Evolutionary conservation across 2,113 vertebrate species (phyloP).

Genomic region (Podarcis muralis): DNA sequence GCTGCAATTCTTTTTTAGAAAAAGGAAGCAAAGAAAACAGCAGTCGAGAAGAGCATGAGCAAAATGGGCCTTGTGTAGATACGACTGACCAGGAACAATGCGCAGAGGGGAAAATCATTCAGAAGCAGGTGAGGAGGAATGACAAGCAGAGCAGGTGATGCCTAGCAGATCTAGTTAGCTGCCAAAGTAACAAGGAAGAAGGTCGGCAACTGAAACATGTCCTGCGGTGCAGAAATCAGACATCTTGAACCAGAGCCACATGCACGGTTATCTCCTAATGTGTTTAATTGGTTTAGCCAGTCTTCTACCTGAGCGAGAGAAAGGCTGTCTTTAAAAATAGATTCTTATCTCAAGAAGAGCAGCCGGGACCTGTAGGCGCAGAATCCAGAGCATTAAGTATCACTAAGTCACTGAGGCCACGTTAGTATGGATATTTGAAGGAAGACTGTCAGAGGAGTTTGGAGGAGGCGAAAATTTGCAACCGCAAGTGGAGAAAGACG

Average conservation of each 20-base stretch:
- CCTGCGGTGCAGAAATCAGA: conserved; percentile 54
- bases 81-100: too few relatives aligned
- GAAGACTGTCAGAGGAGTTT: conserved; percentile 11
- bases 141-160: conserved; percentile 48
- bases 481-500: background rate
- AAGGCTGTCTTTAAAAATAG: conserved; percentile 70
- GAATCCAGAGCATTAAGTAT: conserved; percentile 42
- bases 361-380: conserved; percentile 47
- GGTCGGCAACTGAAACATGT: conserved; percentile 30
- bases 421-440: conserved; percentile 41
- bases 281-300: conserved; percentile 70
- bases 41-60: too few relatives aligned
- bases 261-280: conserved; percentile 67
- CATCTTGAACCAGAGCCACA: conserved; percentile 64
- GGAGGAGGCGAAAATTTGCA: conserved; percentile 10
- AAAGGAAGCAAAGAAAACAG: too few relatives aligned
- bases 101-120: background rate
- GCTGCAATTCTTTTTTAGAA: background rate
- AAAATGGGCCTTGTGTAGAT: background rate
- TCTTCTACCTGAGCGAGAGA: conserved; percentile 59
- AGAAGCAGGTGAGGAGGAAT: conserved; percentile 35
- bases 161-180: conserved; percentile 56
- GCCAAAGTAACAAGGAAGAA: conserved; percentile 59
- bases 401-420: conserved; percentile 42
- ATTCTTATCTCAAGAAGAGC: conserved; percentile 44